Evolutionary conservation across 2,888 invertebrate genomes (phyloP).

Genomic region (Eristalinus aeneus): DNA sequence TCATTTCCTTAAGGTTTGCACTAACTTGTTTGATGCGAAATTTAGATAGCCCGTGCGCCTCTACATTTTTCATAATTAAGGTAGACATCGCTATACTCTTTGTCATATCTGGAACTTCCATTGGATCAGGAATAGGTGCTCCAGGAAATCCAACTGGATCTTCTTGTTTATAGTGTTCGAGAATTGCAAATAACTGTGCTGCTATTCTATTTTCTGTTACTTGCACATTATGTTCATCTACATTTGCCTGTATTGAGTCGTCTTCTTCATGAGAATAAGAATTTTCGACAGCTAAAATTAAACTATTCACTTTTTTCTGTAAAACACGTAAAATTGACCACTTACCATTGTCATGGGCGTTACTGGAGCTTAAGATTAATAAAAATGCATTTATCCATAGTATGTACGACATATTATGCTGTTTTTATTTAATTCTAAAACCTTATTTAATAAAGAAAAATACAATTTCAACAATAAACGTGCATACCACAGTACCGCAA

Average conservation of each 20-base stretch:
- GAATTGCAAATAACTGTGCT: constrained; percentile 85
- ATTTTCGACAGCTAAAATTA: constrained; percentile 43
- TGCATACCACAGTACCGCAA: constrained; percentile 16
- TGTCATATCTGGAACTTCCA: constrained; percentile 88
- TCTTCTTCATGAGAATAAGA: constrained; percentile 59
- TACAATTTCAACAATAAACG: constrained; percentile 4
- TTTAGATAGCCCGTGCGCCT: constrained; percentile 88
- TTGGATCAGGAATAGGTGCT: constrained; percentile 89
- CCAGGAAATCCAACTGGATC: constrained; percentile 92
- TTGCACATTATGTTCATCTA: constrained; percentile 76
- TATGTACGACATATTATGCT: constrained; percentile 5
- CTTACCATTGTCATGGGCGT: constrained; percentile 49
- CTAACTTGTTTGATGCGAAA: constrained; percentile 88
- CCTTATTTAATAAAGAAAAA: background rate
- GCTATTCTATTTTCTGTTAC: constrained; percentile 86
- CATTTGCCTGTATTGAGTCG: constrained; percentile 27
- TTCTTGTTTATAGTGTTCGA: constrained; percentile 90
- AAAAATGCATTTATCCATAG: constrained; percentile 2
- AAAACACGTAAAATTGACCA: background rate
- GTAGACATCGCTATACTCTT: constrained; percentile 87
- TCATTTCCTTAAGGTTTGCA: constrained; percentile 88
- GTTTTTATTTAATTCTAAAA: background rate
- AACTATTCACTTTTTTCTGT: background rate
- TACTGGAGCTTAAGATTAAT: constrained; percentile 1
- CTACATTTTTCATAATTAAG: constrained; percentile 87